Evolutionary conservation across 2,113 vertebrate species (phyloP), one percentile per base, ranked within the genome.

Genomic region (Xyliphius kryptos): DNA sequence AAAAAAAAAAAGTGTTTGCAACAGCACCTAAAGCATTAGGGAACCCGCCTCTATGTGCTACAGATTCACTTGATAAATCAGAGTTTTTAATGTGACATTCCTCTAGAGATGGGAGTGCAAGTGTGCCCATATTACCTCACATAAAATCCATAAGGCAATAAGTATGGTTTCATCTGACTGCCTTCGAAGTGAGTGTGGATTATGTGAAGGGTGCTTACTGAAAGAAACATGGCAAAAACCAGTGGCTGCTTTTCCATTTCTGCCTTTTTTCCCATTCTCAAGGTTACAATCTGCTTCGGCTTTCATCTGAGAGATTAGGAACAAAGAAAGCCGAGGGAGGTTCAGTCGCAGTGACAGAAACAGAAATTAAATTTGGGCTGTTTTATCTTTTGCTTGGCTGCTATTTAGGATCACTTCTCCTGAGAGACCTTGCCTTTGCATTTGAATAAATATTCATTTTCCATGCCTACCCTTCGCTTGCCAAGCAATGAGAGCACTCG

Each of bases 261-360:
- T 52, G 22, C 59, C n/a, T 53, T 53, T 47, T 59, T 60, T 43
- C n/a, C n/a, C 56, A 59, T 67, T 55, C 49, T 63, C 60, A 55
- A 74, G 50, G 49, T 37, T 46, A 54, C 54, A 57, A 40, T 47
- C 26, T 48, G 57, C 54, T 17, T 2, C 2, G 37, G 55, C 61
- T 63, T 56, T 63, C 51, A 63, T 60, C 50, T 26, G 12, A 58
- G 16, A 49, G 36, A 55, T 41, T 63, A 70, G 54, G 15, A 10
- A 32, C 48, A 3, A 15, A 61, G n/a, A 6, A 8, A 48, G 37
- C 43, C 4, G 14, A 21, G 11, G 11, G 14, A 21, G 11, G 11
- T 55, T 49, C 20, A 36, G 21, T 57, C 26, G 38, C 32, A 51
- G 54, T 21, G 20, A 15, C 43, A 54, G 53, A 38, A 20, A 3